Evolutionary conservation across 2,113 vertebrate species (phyloP).

Genomic region (Egretta garzetta): DNA sequence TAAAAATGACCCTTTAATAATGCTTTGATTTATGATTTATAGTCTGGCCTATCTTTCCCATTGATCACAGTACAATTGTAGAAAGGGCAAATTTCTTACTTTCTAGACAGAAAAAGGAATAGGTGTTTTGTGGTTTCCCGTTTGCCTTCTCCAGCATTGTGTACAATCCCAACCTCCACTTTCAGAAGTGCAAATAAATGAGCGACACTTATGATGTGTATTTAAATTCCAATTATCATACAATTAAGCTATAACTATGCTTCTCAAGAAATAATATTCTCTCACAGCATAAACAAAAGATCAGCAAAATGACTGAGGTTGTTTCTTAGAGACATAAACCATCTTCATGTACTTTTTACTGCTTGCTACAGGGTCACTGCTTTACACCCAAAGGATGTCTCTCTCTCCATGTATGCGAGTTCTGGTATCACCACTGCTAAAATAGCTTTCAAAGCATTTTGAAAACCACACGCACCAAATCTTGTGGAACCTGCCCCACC

Average conservation of each 20-base stretch:
- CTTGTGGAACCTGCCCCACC: neutral
- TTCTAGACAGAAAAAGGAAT: neutral
- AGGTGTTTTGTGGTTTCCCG: neutral
- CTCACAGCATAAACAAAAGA: neutral
- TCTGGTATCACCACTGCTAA: neutral
- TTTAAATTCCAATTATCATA: neutral
- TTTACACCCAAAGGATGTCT: neutral
- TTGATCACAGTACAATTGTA: rapidly evolving
- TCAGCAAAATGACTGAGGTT: neutral
- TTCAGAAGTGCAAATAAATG: neutral
- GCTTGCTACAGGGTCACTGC: neutral
- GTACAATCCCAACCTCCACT: neutral
- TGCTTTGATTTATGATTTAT: neutral
- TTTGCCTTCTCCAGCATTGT: neutral
- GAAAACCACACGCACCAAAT: neutral
- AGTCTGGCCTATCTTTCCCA: neutral
- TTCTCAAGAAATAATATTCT: neutral
- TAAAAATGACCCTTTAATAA: neutral
- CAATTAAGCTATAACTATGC: neutral
- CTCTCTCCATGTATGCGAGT: neutral
- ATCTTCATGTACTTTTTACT: neutral
- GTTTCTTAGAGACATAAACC: neutral
- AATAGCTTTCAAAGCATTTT: neutral
- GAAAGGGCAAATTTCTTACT: neutral
- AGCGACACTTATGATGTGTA: neutral